Evolutionary conservation across 2,113 vertebrate genomes (phyloP), one percentile per base, ranked within the genome.

Genomic region (Pelecanoides urinatrix): DNA sequence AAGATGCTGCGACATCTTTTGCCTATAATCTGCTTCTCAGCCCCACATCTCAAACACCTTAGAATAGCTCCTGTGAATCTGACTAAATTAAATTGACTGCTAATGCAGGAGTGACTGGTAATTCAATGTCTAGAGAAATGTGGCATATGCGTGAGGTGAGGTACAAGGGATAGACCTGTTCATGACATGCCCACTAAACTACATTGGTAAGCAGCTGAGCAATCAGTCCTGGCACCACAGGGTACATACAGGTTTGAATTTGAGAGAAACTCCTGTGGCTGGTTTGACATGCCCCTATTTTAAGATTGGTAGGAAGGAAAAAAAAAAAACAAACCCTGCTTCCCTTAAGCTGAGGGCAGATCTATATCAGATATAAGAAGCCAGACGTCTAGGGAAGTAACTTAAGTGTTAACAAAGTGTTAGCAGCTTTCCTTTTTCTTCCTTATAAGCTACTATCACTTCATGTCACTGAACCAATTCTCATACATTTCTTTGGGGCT

Each of bases 401-500:
- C 21, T 23, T 16, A n/a, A 81, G 78, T 30, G 74, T 32, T 73
- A 68, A 81, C 7, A 7, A 79, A 88, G 49, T 7, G 15, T 47
- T 22, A 74, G 73, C 73, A 88, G 86, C 65, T 90, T 59, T 80
- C 62, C 30, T 77, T 73, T 42, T 29, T 38, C 61, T 61, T 72
- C 55, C 65, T 81, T 40, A 25, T 17, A 66, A 88, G 36, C 66
- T 50, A 10, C 44, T 30, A 63, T 27, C 61, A 63, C 52, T 77
- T 80, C 63, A 52, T 59, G 36, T 66, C 66, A 74, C 50, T 74
- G 89, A 92, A 85, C 65, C 86, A 77, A 90, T 73, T 70, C 86
- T 88, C 89, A 66, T 25, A 11, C 42, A 85, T 81, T 88, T 80
- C n/a, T 92, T 30, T 81, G 74, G n/a, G 70, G 79, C 50, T 71